These are phyloP conservation scores for Gopherus evgoodei DNA, from an alignment of 2,113 vertebrate species.

Conservation along the genomic window DNA sequence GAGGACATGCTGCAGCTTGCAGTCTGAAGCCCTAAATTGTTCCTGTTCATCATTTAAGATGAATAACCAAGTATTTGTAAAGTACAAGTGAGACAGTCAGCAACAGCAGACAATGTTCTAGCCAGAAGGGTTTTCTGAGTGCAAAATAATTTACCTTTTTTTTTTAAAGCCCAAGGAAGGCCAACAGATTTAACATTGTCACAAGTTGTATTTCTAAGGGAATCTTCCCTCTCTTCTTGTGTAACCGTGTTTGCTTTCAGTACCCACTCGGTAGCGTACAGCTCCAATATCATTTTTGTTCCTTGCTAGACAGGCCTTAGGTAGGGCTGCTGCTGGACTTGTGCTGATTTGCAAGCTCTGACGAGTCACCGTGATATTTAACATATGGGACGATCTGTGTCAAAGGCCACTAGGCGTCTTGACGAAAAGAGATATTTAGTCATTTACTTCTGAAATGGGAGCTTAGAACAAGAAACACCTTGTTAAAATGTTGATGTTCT, in stretches of 20 bases:
- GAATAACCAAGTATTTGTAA: constrained; percentile 1
- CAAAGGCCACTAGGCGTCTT: neutral
- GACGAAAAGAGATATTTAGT: neutral
- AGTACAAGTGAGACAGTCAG: neutral
- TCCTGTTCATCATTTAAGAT: neutral
- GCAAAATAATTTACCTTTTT: neutral
- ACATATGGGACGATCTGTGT: accelerated
- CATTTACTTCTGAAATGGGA: neutral
- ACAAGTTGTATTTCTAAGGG: accelerated
- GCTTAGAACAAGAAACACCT: neutral
- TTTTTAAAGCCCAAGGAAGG: constrained; percentile 25
- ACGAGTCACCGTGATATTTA: neutral
- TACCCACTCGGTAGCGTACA: neutral
- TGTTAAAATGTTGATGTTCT: neutral
- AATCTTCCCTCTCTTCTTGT: neutral
- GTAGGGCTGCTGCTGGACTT: neutral
- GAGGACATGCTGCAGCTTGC: neutral
- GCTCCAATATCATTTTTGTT: neutral
- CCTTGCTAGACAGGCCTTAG: accelerated
- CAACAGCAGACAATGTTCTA: neutral
- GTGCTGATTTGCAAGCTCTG: neutral
- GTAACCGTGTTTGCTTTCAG: neutral
- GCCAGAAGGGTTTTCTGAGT: constrained; percentile 42
- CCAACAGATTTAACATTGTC: neutral
- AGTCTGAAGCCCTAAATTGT: neutral